Percentiles rank a stretch among this genome's conserved stretches.
Conservation (phyloP, 2,888 invertebrate species). For the Aethes cnicana region DNA sequence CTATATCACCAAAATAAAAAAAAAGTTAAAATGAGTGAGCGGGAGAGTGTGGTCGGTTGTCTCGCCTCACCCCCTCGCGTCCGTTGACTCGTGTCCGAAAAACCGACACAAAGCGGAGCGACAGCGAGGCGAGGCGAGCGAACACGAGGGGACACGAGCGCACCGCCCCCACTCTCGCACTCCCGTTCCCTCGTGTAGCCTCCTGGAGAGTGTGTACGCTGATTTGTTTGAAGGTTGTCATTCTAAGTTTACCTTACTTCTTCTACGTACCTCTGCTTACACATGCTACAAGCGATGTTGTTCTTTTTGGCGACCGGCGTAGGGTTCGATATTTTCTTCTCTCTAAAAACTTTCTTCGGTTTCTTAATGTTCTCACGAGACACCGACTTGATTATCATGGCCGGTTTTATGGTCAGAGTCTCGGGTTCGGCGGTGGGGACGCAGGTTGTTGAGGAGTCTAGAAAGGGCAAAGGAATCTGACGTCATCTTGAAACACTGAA, state of each 20-base stretch:
- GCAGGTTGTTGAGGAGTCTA: not conserved
- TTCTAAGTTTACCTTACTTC: not conserved
- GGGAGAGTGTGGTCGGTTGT: no score
- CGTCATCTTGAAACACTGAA: constrained; percentile 35
- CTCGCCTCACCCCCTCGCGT: no score
- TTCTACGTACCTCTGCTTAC: constrained; percentile 3
- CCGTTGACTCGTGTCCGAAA: no score
- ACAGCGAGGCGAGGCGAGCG: not conserved
- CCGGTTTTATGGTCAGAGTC: not conserved
- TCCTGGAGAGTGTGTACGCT: no score
- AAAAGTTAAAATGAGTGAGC: no score
- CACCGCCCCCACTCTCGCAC: no score
- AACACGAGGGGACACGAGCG: no score
- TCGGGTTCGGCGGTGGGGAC: not conserved
- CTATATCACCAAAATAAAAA: no score
- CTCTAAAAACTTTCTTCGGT: not conserved
- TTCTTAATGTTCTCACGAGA: not conserved
- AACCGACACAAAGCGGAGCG: no score
- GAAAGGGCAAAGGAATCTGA: not conserved
- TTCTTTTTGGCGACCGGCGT: not conserved
- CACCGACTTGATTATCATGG: not conserved
- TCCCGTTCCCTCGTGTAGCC: no score
- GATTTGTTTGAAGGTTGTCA: no score
- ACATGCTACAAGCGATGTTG: constrained; percentile 2
- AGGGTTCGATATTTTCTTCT: not conserved